These are phyloP conservation scores for Cryptophagus acutangulus DNA, from an alignment of 2,888 invertebrate species.

Conservation along the genomic window DNA sequence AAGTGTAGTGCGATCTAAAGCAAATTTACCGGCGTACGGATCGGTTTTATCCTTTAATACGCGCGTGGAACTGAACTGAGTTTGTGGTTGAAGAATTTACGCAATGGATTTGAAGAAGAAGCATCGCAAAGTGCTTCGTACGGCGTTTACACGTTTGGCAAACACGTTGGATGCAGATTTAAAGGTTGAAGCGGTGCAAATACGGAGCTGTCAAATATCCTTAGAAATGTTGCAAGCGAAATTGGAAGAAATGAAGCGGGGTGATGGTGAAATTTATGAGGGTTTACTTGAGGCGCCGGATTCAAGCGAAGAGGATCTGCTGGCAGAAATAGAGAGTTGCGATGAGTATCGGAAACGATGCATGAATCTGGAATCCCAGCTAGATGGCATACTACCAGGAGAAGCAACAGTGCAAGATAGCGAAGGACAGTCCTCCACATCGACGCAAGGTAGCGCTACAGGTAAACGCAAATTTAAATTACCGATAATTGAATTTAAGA, in stretches of 20 bases:
- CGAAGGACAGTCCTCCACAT: too few relatives aligned
- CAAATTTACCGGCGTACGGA: too few relatives aligned
- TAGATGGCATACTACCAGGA: neutral
- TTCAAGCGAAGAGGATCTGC: slow-evolving; percentile 9
- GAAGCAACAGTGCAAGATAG: neutral
- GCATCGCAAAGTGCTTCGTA: slow-evolving; percentile 14
- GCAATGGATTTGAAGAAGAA: too few relatives aligned
- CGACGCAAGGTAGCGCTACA: slow-evolving; percentile 11
- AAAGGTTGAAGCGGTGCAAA: neutral
- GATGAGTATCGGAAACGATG: slow-evolving; percentile 8
- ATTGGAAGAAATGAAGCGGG: slow-evolving; percentile 4
- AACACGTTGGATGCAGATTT: slow-evolving; percentile 14
- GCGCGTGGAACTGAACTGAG: too few relatives aligned
- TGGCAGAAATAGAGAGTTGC: slow-evolving; percentile 12
- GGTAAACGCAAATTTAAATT: slow-evolving; percentile 23
- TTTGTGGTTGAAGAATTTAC: too few relatives aligned
- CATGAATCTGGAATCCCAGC: neutral
- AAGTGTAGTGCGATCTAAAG: too few relatives aligned
- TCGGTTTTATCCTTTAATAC: too few relatives aligned
- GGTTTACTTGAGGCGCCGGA: slow-evolving; percentile 1
- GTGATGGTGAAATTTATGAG: slow-evolving; percentile 3
- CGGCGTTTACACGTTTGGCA: slow-evolving; percentile 8
- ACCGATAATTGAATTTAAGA: slow-evolving; percentile 20
- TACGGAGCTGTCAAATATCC: neutral
- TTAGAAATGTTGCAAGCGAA: slow-evolving; percentile 12